Conservation (phyloP, 2,113 vertebrate genomes). For the Chaetura pelagica region DNA sequence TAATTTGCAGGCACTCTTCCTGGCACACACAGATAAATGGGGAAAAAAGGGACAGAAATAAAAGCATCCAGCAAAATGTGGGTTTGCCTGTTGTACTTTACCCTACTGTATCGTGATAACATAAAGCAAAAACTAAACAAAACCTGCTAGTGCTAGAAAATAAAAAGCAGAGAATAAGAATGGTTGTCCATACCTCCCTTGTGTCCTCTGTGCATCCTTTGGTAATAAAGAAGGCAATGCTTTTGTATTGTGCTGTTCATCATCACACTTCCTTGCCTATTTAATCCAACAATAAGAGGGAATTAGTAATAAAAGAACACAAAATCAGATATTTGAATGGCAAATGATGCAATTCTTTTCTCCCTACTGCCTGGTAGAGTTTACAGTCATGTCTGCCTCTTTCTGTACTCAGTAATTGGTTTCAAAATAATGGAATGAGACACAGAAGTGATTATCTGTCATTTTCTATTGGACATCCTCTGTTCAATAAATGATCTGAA, state of each 20-base stretch:
- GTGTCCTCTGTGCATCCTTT: neutral
- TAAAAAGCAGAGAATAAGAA: neutral
- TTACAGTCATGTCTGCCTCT: neutral
- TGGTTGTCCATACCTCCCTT: neutral
- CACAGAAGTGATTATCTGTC: neutral
- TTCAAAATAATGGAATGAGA: neutral
- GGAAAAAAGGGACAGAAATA: neutral
- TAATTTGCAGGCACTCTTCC: neutral
- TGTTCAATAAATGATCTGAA: neutral
- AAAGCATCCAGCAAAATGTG: neutral
- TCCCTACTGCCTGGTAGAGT: neutral
- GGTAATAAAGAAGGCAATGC: neutral
- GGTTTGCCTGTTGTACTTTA: neutral
- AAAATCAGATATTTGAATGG: neutral
- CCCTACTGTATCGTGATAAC: neutral
- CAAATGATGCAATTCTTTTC: neutral
- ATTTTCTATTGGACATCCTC: neutral
- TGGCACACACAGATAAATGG: rapidly evolving
- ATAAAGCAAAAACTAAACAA: neutral
- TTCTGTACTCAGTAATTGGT: neutral
- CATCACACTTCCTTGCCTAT: neutral
- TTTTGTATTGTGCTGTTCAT: neutral
- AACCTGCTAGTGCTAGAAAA: neutral
- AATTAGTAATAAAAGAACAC: neutral
- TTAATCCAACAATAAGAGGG: neutral